phyloP scores from a whole-genome alignment of 2,797 vertebrate species.

The Sebastes alutus region DNA sequence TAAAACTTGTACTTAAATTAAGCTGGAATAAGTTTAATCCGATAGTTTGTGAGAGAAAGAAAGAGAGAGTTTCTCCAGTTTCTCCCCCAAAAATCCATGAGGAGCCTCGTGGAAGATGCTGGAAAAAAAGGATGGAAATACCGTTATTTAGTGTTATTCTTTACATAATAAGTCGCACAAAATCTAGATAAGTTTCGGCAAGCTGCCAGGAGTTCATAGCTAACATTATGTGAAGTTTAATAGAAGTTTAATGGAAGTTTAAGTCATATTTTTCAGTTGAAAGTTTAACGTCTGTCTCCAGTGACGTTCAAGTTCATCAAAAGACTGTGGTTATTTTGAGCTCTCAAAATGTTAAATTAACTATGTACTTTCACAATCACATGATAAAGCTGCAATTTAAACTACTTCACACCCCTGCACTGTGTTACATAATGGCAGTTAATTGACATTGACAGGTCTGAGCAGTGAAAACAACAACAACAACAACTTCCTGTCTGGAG shows the following conservation, averaged over 20 bases:
- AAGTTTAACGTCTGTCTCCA: not conserved
- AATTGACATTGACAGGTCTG: constrained; percentile 15
- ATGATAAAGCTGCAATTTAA: not conserved
- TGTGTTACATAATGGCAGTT: not conserved
- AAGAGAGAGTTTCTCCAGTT: not conserved
- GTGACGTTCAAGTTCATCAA: not conserved
- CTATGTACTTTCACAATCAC: not conserved
- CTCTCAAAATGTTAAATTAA: not conserved
- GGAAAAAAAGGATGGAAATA: not conserved
- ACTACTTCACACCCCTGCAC: not conserved
- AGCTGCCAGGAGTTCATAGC: not conserved
- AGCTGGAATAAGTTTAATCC: not conserved
- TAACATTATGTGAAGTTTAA: not conserved
- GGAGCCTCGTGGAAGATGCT: constrained; percentile 46
- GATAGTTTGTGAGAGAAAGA: not conserved
- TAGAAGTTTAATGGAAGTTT: not conserved
- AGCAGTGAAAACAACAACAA: not conserved
- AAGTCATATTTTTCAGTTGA: not conserved
- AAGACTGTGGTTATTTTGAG: not conserved
- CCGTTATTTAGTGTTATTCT: not conserved
- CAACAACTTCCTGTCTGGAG: not conserved
- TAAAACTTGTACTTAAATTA: not conserved
- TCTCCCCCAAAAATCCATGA: constrained; percentile 28
- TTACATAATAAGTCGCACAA: not conserved
- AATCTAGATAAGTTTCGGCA: fast-evolving